Evolutionary conservation across 2,113 vertebrate species (phyloP).

Genomic region (Galemys pyrenaicus): DNA sequence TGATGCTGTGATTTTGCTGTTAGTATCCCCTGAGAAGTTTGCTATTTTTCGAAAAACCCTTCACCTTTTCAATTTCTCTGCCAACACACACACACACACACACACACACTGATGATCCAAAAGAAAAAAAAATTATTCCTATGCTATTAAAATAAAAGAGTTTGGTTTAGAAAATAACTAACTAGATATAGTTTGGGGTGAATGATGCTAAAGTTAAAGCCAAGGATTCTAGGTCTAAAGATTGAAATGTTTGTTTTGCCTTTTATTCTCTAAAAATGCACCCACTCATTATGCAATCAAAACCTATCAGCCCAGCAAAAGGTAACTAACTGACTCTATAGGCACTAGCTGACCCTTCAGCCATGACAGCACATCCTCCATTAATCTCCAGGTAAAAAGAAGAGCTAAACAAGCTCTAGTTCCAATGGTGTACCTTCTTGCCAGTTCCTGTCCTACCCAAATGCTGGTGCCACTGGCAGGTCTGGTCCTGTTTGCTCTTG

Average conservation of each 20-base stretch:
- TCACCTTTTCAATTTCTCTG: background rate
- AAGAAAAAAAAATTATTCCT: background rate
- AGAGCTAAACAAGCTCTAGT: background rate
- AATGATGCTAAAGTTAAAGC: background rate
- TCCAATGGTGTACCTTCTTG: background rate
- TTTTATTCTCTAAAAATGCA: background rate
- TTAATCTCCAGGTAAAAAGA: background rate
- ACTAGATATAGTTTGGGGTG: background rate
- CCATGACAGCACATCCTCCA: background rate
- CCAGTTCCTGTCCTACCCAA: background rate
- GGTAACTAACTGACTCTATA: background rate
- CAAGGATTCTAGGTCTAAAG: background rate
- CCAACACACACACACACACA: background rate
- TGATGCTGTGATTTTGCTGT: background rate
- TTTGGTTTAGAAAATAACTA: constrained; percentile 7
- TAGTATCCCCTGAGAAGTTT: background rate
- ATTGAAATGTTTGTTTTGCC: background rate
- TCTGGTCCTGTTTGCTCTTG: background rate
- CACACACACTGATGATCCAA: background rate
- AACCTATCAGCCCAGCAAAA: background rate
- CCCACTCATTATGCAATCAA: background rate
- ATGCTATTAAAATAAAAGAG: background rate
- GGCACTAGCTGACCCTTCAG: background rate
- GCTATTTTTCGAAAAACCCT: background rate
- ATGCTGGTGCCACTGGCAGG: background rate